Evolutionary conservation across 1,140 invertebrate genomes (phyloP), one percentile per base, ranked within the genome.

Genomic region (Drosophila burlai): DNA sequence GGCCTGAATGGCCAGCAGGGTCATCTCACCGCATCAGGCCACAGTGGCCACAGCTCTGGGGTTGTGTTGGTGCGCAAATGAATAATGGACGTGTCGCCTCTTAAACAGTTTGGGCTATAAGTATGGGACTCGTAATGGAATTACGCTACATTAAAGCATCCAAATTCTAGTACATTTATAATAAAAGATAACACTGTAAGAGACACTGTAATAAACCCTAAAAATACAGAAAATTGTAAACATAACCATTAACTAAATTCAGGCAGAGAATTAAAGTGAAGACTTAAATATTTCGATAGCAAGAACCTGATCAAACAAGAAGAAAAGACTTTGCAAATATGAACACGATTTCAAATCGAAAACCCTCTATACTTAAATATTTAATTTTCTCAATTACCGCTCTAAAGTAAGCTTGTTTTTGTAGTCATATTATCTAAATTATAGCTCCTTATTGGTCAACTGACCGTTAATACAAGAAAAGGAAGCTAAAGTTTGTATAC

Each of bases 51-150:
- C 67, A 60, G 26, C 40, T 43, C 11, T 40, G 34, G 29, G 26
- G 8, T 13, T 50, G 64, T 55, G 47, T 46, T 55, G 64, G 24
- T 71, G 40, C 29, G 67, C 49, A 71, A 63, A 38, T 71, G 31
- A 71, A 71, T 69, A 71, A 71, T 69, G 54, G 38, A 59, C 36
- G 49, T 68, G 68, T 45, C 47, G 67, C 31, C 54, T 46, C 31
- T 50, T 29, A 15, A 59, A 73, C 69, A 60, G 67, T 72, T 72
- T 60, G n/a, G n/a, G 54, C 7, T 38, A 60, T 29, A 72, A 52
- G 52, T 73, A 72, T 73, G 29, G 24, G 8, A 45, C 38, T 15
- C 34, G 62, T 24, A 24, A 24, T 24, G 24, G 16, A 63, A 46
- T 43, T 21, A 47, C 16, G 31, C 67, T 43, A 63, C 24, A 24